Evolutionary conservation across 2,113 vertebrate genomes (phyloP), one percentile per base, ranked within the genome.

Genomic region (Malurus alboscapulatus): DNA sequence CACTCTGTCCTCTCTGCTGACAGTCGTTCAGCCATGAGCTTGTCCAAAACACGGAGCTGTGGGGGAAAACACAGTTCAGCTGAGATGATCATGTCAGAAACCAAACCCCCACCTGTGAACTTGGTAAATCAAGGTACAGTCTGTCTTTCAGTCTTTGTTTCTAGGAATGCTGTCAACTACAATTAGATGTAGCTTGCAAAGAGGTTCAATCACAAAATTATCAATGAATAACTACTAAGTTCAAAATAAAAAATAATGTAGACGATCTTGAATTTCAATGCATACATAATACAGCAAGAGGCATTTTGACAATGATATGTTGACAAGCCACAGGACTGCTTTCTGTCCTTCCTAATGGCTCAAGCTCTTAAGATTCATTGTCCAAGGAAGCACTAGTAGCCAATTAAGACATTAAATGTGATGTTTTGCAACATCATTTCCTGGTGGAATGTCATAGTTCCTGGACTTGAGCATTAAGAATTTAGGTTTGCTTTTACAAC

Each of bases 1-100:
- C 99, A 99, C 96, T 99, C 98, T 0, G 97, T 98, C 91, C 98
- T 98, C 97, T 99, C 99, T 4, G 99, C 99, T 0, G 98, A 98
- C 57, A 99, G 98, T 14, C 99, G 95, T 97, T 99, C 99, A 11
- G 98, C 90, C 74, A 98, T 99, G 34, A 99, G 97, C 97, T 99
- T 99, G 94, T 99, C 99, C 51, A 99, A 94, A 82, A 99, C 98
- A 30, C 97, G 98, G 69, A 99, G 97, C 99, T 99, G 95, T 50
- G 88, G 94, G 47, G 27, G 42, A 30, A 67, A 78, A 85, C 61
- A 42, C 26, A 14, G 3, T 7, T 32, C 17, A 90, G 78, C 78
- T 40, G 51, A 80, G 66, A 55, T 17, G 14, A 29, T 24, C 25
- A 0, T 2, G 17, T 51, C 34, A 36, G 67, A 87, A 61, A 67